Evolutionary conservation across 2,888 invertebrate species (phyloP).

Genomic region (Galeruca laticollis): DNA sequence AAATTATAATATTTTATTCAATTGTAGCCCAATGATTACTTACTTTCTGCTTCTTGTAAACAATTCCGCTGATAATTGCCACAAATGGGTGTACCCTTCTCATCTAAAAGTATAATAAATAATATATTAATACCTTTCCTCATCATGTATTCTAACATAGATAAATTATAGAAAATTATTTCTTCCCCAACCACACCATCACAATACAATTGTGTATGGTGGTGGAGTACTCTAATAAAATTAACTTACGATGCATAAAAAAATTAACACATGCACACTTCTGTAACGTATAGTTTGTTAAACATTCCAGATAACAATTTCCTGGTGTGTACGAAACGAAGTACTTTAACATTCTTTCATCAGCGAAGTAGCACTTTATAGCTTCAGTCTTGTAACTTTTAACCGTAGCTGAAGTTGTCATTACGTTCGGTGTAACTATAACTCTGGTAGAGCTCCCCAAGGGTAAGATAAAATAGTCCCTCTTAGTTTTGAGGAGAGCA

Average conservation of each 20-base stretch:
- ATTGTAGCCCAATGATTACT: background rate
- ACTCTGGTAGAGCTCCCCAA: conserved; percentile 76
- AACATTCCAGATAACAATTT: conserved; percentile 78
- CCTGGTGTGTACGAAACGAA: conserved; percentile 77
- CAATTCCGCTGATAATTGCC: background rate
- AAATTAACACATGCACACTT: conserved; percentile 66
- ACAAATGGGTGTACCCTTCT: background rate
- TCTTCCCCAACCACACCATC: background rate
- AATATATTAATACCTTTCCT: background rate
- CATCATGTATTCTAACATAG: background rate
- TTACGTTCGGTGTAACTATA: conserved; percentile 77
- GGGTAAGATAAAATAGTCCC: conserved; percentile 77
- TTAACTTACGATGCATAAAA: conserved; percentile 71
- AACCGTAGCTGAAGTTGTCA: conserved; percentile 76
- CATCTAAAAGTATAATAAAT: conserved; percentile 6
- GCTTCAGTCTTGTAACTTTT: conserved; percentile 72
- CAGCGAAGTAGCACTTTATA: conserved; percentile 76
- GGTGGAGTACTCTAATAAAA: background rate
- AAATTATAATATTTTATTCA: too few species aligned
- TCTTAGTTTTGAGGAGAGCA: conserved; percentile 74
- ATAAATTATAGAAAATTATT: background rate
- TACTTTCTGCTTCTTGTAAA: conserved; percentile 9
- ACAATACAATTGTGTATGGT: too few species aligned
- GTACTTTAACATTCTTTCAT: conserved; percentile 73
- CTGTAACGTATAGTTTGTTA: conserved; percentile 73